Conservation (phyloP, 1,140 invertebrate species). For the Ptiloglossa arizonensis region DNA sequence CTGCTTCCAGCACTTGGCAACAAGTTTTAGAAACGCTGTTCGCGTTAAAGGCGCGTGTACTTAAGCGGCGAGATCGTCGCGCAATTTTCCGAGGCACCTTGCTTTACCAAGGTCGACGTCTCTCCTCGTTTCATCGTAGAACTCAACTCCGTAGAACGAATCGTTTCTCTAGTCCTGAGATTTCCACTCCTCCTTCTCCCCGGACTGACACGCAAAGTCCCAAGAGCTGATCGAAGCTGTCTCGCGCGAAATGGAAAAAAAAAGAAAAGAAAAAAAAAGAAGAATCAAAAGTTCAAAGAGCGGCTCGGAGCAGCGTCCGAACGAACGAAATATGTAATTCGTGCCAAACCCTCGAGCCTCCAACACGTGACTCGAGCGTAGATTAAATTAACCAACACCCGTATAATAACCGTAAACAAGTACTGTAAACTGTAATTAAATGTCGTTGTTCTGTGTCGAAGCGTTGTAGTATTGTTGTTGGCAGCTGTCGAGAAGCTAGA, state of each 20-base stretch:
- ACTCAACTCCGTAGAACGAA: neutral
- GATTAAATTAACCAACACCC: neutral
- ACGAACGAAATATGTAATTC: slow-evolving; percentile 52
- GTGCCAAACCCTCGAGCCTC: slow-evolving; percentile 58
- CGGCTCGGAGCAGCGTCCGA: slow-evolving; percentile 38
- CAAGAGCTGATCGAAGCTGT: slow-evolving; percentile 35
- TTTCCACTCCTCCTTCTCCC: slow-evolving; percentile 51
- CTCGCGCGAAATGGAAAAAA: slow-evolving; percentile 7
- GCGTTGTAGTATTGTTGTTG: slow-evolving; percentile 28
- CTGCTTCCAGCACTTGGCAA: too few species aligned
- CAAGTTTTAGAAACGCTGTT: too few species aligned
- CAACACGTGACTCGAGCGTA: slow-evolving; percentile 28
- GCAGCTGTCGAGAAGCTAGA: neutral
- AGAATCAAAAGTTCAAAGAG: slow-evolving; percentile 53
- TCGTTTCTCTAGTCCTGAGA: slow-evolving; percentile 13
- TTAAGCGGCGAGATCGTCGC: too few species aligned
- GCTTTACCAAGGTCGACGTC: neutral
- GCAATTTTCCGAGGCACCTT: neutral
- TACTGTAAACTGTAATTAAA: slow-evolving; percentile 27
- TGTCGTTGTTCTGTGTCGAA: slow-evolving; percentile 38
- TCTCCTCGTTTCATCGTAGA: neutral
- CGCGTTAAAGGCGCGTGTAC: too few species aligned
- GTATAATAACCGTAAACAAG: slow-evolving; percentile 8
- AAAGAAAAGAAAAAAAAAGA: slow-evolving; percentile 24
- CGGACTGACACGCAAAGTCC: neutral